phyloP scores from a whole-genome alignment of 1,140 invertebrate genomes.

The Zaprionus davidi region DNA sequence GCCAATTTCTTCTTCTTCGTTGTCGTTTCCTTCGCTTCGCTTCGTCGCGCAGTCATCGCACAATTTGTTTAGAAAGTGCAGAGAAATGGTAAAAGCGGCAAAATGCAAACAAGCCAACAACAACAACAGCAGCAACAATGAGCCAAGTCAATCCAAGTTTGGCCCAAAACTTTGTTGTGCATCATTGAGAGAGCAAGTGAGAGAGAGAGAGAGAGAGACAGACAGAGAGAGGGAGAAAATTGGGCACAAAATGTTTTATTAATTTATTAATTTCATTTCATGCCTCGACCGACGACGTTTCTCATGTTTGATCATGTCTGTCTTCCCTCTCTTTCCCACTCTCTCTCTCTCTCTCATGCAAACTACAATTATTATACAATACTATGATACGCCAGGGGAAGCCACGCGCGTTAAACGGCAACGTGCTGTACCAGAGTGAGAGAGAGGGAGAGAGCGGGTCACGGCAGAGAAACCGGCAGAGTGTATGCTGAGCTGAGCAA shows the following conservation, averaged over 20 bases:
- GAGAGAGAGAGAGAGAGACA: conserved; percentile 17
- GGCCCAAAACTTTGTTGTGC: conserved; percentile 57
- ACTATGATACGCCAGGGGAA: conserved; percentile 39
- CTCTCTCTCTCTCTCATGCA: background rate
- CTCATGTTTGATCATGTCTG: conserved; percentile 21
- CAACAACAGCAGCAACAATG: conserved; percentile 5
- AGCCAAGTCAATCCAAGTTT: conserved; percentile 37
- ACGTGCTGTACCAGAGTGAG: conserved; percentile 51
- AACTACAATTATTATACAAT: conserved; percentile 65
- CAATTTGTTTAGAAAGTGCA: conserved; percentile 84
- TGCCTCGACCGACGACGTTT: conserved; percentile 5
- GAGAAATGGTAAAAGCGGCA: conserved; percentile 83
- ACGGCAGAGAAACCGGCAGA: conserved; percentile 13
- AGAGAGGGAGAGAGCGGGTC: conserved; percentile 15
- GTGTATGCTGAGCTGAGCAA: conserved; percentile 40
- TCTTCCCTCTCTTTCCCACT: conserved; percentile 2
- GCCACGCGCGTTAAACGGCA: conserved; percentile 66
- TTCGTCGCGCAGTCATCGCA: conserved; percentile 57
- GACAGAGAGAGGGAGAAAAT: conserved; percentile 41
- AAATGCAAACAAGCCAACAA: conserved; percentile 77
- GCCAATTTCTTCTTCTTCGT: conserved; percentile 60
- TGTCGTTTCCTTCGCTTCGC: conserved; percentile 31
- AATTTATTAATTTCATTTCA: conserved; percentile 76
- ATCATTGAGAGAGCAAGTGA: conserved; percentile 7
- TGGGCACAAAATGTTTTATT: conserved; percentile 71